Evolutionary conservation across 2,888 invertebrate species (phyloP).

Genomic region (Apamea anceps): DNA sequence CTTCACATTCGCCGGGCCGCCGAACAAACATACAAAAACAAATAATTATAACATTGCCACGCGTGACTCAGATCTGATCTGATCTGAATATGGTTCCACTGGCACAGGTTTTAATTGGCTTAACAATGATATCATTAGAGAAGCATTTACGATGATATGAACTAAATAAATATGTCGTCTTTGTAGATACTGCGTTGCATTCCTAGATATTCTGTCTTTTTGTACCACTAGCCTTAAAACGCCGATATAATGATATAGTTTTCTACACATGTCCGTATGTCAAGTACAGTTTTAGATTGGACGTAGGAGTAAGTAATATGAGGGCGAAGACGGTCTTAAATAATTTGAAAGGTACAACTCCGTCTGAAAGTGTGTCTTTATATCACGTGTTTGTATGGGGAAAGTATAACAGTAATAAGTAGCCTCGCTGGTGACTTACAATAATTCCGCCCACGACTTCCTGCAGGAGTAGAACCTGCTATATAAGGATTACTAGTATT

Average conservation of each 20-base stretch:
- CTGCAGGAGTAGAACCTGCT: constrained; percentile 5
- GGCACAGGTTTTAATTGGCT: constrained; percentile 48
- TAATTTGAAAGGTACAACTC: constrained; percentile 47
- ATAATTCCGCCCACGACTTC: constrained; percentile 36
- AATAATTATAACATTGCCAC: constrained; percentile 73
- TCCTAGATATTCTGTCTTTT: constrained; percentile 32
- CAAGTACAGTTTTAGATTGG: constrained; percentile 62
- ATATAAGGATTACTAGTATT: constrained; percentile 4
- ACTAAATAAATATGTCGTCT: constrained; percentile 48
- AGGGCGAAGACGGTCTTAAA: constrained; percentile 35
- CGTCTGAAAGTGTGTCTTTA: constrained; percentile 35
- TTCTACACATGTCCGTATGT: constrained; percentile 52
- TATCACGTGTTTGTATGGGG: constrained; percentile 11
- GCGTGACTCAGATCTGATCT: constrained; percentile 74
- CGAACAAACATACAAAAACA: constrained; percentile 70
- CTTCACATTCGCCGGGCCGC: constrained; percentile 75
- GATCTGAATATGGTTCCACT: constrained; percentile 62
- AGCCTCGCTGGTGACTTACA: constrained; percentile 12
- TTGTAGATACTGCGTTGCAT: constrained; percentile 40
- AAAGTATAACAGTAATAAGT: constrained; percentile 37
- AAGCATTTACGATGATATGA: constrained; percentile 60
- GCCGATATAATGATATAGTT: constrained; percentile 40
- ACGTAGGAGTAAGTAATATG: constrained; percentile 55
- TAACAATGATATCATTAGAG: constrained; percentile 64
- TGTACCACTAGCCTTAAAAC: constrained; percentile 58